Evolutionary conservation across 2,113 vertebrate species (phyloP), one percentile per base, ranked within the genome.

Genomic region (Alligator sinensis): DNA sequence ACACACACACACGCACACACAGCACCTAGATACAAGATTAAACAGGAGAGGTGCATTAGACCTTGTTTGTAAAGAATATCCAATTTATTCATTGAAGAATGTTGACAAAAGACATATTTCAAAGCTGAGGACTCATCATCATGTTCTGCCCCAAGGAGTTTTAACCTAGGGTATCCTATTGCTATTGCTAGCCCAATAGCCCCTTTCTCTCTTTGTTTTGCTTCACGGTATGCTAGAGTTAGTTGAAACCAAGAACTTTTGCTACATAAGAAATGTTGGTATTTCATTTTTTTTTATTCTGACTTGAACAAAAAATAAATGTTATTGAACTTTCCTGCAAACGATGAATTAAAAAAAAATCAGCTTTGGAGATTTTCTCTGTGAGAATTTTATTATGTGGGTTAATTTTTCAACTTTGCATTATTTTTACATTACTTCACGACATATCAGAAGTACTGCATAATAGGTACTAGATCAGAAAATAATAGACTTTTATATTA

Each of bases 331-430:
- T 68, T 96, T 86, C 76, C 76, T 57, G 92, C 59, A 60, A 63
- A 94, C 91, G 79, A 89, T 91, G 92, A 92, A 80, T 60, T 63
- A 87, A 89, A 96, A 94, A 89, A 60, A 94, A 83, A 90, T 83
- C 85, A 83, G 86, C 93, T 92, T 91, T 84, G 21, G 38, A 96
- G 93, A 72, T 88, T 93, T 70, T 38, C n/a, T 30, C 30, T 54
- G 76, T 84, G 64, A 88, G 55, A 92, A 95, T 93, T 93, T 93
- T 47, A 47, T 47, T 82, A 95, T 87, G 80, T 89, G 88, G 94
- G 89, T 86, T 94, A 83, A 94, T 89, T 86, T 72, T 38, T 83
- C 25, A 47, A 47, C 2, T 47, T 9, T 77, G 61, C 83, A 83
- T 92, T 87, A 7, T 89, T 84, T 94, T 90, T 86, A n/a, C 83